Conservation (phyloP, 1,140 invertebrate genomes). For the Phthorimaea operculella region DNA sequence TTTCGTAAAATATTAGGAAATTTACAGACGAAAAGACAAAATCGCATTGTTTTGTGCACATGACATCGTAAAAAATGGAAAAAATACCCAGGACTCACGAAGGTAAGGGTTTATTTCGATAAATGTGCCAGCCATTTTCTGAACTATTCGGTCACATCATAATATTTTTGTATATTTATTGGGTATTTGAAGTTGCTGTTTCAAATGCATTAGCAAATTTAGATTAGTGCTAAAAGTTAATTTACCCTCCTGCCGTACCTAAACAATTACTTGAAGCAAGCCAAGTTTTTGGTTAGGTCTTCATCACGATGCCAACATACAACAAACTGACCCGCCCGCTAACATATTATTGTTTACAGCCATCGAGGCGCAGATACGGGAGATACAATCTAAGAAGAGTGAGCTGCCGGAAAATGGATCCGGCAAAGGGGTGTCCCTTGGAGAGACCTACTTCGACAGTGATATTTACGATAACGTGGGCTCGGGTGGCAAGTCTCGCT, state of each 20-base stretch:
- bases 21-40: background rate
- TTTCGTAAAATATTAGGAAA: background rate
- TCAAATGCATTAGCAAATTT: background rate
- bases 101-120: constrained; percentile 67
- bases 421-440: constrained; percentile 83
- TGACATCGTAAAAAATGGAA: constrained; percentile 69
- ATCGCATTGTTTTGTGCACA: background rate
- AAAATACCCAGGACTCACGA: constrained; percentile 82
- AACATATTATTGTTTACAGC: constrained; percentile 72
- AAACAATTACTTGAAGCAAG: background rate
- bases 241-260: background rate
- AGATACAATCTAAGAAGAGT: constrained; percentile 90
- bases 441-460: constrained; percentile 90
- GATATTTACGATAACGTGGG: constrained; percentile 88
- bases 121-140: constrained; percentile 29
- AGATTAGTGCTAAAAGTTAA: background rate
- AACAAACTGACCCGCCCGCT: background rate
- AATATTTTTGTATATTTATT: background rate
- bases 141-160: constrained; percentile 5
- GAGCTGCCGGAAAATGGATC: constrained; percentile 73
- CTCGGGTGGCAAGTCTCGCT: constrained; percentile 78
- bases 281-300: background rate
- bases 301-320: background rate
- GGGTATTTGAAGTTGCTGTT: background rate
- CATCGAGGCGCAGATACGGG: constrained; percentile 92